A percentile compares a stretch with the other conserved stretches of the same genome.
Evolutionary conservation across 2,888 invertebrate species (phyloP).

Genomic region (Sepioteuthis lessoniana): DNA sequence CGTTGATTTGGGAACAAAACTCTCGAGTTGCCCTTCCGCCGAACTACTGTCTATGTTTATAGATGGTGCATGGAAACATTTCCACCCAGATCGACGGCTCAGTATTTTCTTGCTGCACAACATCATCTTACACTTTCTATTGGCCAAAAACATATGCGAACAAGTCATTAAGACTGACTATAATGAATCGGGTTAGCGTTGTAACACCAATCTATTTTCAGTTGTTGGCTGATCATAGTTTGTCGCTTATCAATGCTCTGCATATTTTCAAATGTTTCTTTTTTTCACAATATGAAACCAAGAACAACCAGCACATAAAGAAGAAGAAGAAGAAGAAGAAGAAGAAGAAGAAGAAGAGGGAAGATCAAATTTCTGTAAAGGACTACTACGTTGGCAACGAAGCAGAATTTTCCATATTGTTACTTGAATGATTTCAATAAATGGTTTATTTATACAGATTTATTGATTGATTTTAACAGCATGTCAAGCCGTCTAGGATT

Average conservation of each 20-base stretch:
- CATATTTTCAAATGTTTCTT: background rate
- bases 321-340: background rate
- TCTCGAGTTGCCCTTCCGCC: background rate
- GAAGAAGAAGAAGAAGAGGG: too few species aligned
- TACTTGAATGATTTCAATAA: too few species aligned
- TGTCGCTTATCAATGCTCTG: background rate
- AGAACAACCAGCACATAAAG: background rate
- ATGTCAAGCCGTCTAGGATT: too few species aligned
- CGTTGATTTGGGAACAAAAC: background rate
- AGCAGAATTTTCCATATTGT: too few species aligned
- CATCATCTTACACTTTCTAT: background rate
- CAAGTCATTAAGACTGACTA: background rate
- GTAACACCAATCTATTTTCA: background rate
- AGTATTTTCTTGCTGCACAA: background rate
- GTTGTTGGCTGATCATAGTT: background rate
- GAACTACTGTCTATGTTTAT: background rate
- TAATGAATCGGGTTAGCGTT: background rate
- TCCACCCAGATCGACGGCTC: background rate
- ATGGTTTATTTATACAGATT: too few species aligned
- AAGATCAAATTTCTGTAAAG: too few species aligned
- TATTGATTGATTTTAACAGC: too few species aligned
- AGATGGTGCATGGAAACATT: background rate
- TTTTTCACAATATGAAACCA: background rate
- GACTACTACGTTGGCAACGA: too few species aligned
- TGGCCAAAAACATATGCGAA: slow-evolving; percentile 10